Percentiles rank a stretch among this genome's conserved stretches.
Evolutionary conservation across 2,797 vertebrate genomes (phyloP).

Genomic region (Poecilia picta): DNA sequence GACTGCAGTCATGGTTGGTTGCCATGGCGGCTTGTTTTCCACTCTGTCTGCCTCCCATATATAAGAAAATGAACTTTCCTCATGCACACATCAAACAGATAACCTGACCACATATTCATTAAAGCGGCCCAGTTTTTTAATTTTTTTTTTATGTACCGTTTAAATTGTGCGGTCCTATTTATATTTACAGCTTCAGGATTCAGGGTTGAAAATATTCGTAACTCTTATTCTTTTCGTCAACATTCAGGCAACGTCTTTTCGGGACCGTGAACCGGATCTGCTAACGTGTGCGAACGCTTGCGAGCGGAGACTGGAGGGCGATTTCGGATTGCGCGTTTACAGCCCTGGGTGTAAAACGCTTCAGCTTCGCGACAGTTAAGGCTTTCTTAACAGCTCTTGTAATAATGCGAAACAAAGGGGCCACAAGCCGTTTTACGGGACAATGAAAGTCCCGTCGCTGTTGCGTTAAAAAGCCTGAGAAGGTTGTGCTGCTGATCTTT

Average conservation of each 20-base stretch:
- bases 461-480: slow-evolving; percentile 38
- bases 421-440: slow-evolving; percentile 53
- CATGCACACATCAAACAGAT: slow-evolving; percentile 71
- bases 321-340: slow-evolving; percentile 41
- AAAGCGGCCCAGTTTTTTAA: slow-evolving; percentile 40
- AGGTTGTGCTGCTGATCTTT: slow-evolving; percentile 56
- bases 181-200: slow-evolving; percentile 39
- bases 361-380: slow-evolving; percentile 49
- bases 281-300: slow-evolving; percentile 8
- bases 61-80: slow-evolving; percentile 74
- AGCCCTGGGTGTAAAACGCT: slow-evolving; percentile 47
- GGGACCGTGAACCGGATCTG: not conserved
- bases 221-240: slow-evolving; percentile 40
- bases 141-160: slow-evolving; percentile 42
- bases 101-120: slow-evolving; percentile 67
- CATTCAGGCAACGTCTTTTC: slow-evolving; percentile 28
- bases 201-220: slow-evolving; percentile 39
- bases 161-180: slow-evolving; percentile 36
- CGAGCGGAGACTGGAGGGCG: slow-evolving; percentile 18
- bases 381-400: slow-evolving; percentile 50
- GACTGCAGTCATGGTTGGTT: slow-evolving; percentile 64
- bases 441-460: slow-evolving; percentile 57
- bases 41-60: slow-evolving; percentile 61
- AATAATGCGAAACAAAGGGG: slow-evolving; percentile 64
- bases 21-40: slow-evolving; percentile 74